These are phyloP conservation scores for Pinna nobilis DNA, from an alignment of 1,140 invertebrate genomes.

Conservation along the genomic window DNA sequence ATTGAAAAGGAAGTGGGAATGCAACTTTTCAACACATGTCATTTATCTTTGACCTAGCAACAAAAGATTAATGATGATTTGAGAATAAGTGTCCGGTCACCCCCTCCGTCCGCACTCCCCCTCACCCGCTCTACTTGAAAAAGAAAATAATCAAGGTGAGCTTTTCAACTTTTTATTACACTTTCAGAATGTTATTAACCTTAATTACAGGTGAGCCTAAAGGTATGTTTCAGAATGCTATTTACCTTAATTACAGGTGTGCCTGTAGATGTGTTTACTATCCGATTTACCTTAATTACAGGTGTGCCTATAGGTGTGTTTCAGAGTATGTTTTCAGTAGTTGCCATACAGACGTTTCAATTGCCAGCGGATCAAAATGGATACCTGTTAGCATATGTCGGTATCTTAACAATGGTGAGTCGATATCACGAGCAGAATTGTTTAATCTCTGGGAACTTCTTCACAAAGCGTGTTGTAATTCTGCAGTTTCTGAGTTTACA, in stretches of 20 bases:
- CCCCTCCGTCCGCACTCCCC: no score
- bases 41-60: no score
- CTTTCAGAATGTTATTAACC: background rate
- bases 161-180: no score
- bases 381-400: constrained; percentile 71
- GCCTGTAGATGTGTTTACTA: no score
- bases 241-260: constrained; percentile 45
- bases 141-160: constrained; percentile 55
- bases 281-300: constrained; percentile 36
- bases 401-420: constrained; percentile 68
- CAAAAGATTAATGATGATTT: no score
- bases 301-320: constrained; percentile 71
- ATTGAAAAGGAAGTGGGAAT: no score
- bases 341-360: constrained; percentile 68
- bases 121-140: no score
- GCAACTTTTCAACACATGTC: no score
- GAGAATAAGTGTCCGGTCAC: no score
- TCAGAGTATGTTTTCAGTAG: constrained; percentile 70
- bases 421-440: background rate
- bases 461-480: background rate
- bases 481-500: no score
- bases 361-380: constrained; percentile 70
- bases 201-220: no score
- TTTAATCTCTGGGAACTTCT: background rate
- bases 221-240: background rate